Percentiles rank a stretch among this genome's conserved stretches.
These are phyloP conservation scores for Sciaenops ocellatus DNA, from an alignment of 2,797 vertebrate genomes.

Conservation along the genomic window DNA sequence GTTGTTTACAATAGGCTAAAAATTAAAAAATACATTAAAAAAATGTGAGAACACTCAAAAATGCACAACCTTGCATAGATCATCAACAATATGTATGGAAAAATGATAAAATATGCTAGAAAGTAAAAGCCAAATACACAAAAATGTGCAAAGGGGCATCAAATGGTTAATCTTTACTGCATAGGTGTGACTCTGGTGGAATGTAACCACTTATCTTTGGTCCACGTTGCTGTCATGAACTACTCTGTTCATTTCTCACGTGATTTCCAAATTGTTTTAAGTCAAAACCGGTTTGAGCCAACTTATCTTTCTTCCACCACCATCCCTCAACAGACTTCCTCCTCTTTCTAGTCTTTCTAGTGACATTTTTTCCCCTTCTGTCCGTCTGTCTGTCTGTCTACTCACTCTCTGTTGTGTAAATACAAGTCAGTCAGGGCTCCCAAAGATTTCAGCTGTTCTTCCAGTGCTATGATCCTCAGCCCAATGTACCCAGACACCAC, in stretches of 20 bases:
- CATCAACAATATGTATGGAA: no score
- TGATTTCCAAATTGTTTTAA: constrained; percentile 36
- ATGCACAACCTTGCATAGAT: no score
- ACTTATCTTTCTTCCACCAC: not conserved
- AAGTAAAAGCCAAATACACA: no score
- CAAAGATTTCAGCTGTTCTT: constrained; percentile 82
- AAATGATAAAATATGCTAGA: no score
- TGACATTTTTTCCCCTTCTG: not conserved
- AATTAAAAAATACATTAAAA: no score
- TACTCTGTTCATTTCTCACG: constrained; percentile 14
- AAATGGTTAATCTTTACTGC: no score
- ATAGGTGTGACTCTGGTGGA: constrained; percentile 36
- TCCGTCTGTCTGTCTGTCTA: constrained; percentile 14
- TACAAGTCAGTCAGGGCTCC: constrained; percentile 70
- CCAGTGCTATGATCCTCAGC: constrained; percentile 84
- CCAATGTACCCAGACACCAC: constrained; percentile 87
- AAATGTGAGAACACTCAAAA: no score
- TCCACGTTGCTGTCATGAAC: constrained; percentile 6
- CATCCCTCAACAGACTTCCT: not conserved
- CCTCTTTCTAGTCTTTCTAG: not conserved
- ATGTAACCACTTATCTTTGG: constrained; percentile 35
- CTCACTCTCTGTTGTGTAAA: constrained; percentile 72
- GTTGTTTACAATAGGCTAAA: no score
- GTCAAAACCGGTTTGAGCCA: constrained; percentile 48
- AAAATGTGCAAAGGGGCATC: no score